These are phyloP conservation scores for Asarcornis scutulata DNA, from an alignment of 2,113 vertebrate genomes.

Conservation along the genomic window DNA sequence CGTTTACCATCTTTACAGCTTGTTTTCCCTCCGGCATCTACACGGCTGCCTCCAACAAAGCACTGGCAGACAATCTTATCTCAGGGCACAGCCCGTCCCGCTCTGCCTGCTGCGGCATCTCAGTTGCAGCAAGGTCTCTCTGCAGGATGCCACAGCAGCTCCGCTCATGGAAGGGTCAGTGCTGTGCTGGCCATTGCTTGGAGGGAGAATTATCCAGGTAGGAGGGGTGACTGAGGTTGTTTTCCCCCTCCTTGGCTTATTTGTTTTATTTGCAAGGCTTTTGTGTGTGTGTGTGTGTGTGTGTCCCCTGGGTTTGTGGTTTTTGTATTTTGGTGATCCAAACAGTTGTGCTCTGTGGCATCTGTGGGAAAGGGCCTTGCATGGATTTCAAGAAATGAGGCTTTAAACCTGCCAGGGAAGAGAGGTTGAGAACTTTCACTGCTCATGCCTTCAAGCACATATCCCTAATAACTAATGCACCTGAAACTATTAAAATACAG, in stretches of 20 bases:
- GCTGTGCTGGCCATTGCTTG: accelerated
- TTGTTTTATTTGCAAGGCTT: not conserved
- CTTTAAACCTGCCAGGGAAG: not conserved
- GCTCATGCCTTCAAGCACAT: not conserved
- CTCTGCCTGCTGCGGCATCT: not conserved
- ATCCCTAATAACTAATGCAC: not conserved
- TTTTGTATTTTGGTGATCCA: not conserved
- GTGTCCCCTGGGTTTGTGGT: not conserved
- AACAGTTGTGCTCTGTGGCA: not conserved
- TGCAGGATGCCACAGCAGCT: not conserved
- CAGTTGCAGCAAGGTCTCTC: not conserved
- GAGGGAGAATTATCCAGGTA: not conserved
- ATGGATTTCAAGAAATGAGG: not conserved
- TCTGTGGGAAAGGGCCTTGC: not conserved
- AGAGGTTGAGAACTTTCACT: not conserved
- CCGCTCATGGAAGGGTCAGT: accelerated
- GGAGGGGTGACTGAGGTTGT: not conserved
- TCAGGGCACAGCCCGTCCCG: constrained; percentile 1
- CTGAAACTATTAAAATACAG: not conserved
- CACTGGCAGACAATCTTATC: constrained; percentile 54
- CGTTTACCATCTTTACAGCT: constrained; percentile 35
- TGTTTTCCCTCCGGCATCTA: constrained; percentile 53
- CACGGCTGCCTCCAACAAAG: constrained; percentile 40
- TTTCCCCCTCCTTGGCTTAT: not conserved
- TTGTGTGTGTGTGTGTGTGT: not conserved